phyloP scores from a whole-genome alignment of 2,797 vertebrate genomes.

The Gobionotothen gibberifrons region DNA sequence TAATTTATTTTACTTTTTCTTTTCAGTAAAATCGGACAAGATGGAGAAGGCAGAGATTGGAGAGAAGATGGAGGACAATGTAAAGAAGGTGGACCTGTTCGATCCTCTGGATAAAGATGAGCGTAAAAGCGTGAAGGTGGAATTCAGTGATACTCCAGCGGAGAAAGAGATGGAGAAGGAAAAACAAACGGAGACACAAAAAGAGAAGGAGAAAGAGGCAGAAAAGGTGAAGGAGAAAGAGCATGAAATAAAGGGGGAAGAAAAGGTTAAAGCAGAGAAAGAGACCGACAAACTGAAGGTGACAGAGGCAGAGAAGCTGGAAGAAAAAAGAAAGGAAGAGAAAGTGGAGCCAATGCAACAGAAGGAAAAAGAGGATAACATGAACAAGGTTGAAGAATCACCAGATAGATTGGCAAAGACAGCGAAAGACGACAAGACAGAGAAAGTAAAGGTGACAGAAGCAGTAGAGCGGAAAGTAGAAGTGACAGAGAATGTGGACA shows the following conservation, averaged over 20 bases:
- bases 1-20: conserved; percentile 12
- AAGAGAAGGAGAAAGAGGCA: conserved; percentile 8
- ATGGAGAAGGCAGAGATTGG: conserved; percentile 60
- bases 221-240: conserved; percentile 29
- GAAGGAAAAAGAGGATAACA: conserved; percentile 47
- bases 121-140: conserved; percentile 64
- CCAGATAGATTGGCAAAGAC: conserved; percentile 29
- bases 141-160: conserved; percentile 53
- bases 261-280: conserved; percentile 17
- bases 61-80: conserved; percentile 48
- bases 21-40: conserved; percentile 70
- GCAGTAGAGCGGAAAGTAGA: conserved; percentile 37
- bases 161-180: conserved; percentile 48
- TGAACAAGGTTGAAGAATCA: conserved; percentile 35
- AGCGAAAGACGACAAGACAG: conserved; percentile 16
- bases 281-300: conserved; percentile 30
- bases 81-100: conserved; percentile 50
- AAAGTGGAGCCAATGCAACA: conserved; percentile 34
- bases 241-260: conserved; percentile 6
- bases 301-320: conserved; percentile 3
- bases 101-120: conserved; percentile 52
- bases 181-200: neutral
- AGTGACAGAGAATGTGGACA: conserved; percentile 46
- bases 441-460: conserved; percentile 24
- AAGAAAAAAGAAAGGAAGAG: conserved; percentile 20